Base-by-base conservation (phyloP, 2,888 invertebrate genomes). In the Cephus spinipes region DNA sequence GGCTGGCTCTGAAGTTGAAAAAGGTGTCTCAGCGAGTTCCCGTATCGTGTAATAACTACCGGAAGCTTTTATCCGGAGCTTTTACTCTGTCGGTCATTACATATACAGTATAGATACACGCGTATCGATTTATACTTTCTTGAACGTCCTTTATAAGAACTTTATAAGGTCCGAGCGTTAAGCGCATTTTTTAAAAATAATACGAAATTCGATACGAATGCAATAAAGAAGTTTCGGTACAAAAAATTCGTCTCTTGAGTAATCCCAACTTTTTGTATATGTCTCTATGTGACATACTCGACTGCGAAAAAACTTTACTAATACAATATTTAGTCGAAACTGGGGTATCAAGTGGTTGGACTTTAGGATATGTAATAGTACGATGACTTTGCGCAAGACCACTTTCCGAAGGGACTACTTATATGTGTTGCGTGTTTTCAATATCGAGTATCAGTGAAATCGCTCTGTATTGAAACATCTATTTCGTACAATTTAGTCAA, bases 21-120 rank as follows among this genome's bases (percentile, higher is more conserved):
- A 71, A 71, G 71, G 71, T 71, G 33, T 71, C 33, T 33, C 71
- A 31, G 32, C 71, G 71, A 12, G 71, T 33, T 15, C 32, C 71
- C 23, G 71, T 71, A 30, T 23, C 55, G 55, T 55, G 11, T 33
- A 71, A 71, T 71, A 71, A 71, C 71, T 71, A 23, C 71, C 23
- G 71, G 71, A 71, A 32, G 71, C 71, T 71, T 71, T 71, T 71
- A 71, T 33, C 71, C 33, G 12, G 30, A 71, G 33, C 71, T 71
- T 71, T 71, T 55, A 55, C 55, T 55, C 23, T 55, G 55, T 55
- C 55, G 23, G 55, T 55, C 23, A 23, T 55, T 55, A 55, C 23
- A 55, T 9, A 55, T 23, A 55, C 23, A 55, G 55, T 55, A 55
- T 23, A 55, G 55, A 23, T 23, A 55, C 55, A 55, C 23, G 9